These are phyloP conservation scores for Cherax quadricarinatus DNA, from an alignment of 1,140 invertebrate genomes.

Conservation along the genomic window DNA sequence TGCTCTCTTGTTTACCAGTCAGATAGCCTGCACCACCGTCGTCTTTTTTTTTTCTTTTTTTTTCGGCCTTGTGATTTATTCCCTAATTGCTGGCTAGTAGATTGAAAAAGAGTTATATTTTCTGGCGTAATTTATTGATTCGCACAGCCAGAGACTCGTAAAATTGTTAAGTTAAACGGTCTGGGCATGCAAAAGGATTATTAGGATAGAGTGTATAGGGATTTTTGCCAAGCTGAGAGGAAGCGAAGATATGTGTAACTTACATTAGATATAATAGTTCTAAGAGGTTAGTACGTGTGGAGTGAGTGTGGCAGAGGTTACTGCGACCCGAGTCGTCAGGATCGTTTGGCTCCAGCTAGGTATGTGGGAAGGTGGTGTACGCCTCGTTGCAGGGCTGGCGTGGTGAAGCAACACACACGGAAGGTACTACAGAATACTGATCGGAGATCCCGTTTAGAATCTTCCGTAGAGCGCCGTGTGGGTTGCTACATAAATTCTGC, in stretches of 20 bases:
- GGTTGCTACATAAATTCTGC: neutral
- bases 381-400: neutral
- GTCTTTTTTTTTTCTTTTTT: neutral
- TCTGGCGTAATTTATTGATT: slow-evolving; percentile 60
- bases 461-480: neutral
- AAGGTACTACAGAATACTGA: neutral
- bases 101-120: slow-evolving; percentile 66
- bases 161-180: slow-evolving; percentile 58
- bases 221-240: neutral
- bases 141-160: slow-evolving; percentile 53
- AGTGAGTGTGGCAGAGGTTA: neutral
- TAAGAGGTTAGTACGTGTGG: neutral
- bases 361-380: too few relatives aligned
- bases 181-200: slow-evolving; percentile 50
- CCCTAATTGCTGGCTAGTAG: slow-evolving; percentile 61
- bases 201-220: slow-evolving; percentile 33
- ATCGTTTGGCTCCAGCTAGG: too few relatives aligned
- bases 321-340: neutral
- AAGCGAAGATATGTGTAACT: neutral
- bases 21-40: slow-evolving; percentile 10
- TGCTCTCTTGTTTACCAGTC: slow-evolving; percentile 46
- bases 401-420: neutral
- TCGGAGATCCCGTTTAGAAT: neutral
- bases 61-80: slow-evolving; percentile 40
- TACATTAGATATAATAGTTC: slow-evolving; percentile 24